Evolutionary conservation across 1,140 invertebrate species (phyloP).

Genomic region (Oryctes rhinoceros): DNA sequence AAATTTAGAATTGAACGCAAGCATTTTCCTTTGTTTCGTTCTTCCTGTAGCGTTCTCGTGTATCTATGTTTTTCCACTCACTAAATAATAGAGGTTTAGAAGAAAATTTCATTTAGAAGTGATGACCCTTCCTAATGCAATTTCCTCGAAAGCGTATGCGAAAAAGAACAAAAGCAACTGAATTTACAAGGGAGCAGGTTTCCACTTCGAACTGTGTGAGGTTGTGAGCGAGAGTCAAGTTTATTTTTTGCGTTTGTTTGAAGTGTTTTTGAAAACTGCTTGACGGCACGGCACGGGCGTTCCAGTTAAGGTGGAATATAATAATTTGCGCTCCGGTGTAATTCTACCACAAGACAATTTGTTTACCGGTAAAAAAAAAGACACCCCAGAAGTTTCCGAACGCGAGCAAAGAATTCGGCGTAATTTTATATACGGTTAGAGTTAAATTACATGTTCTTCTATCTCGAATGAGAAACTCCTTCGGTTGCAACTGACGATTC

Average conservation of each 20-base stretch:
- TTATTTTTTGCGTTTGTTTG: slow-evolving; percentile 11
- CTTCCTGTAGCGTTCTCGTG: neutral
- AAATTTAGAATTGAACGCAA: slow-evolving; percentile 9
- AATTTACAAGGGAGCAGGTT: slow-evolving; percentile 6
- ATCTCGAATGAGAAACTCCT: neutral
- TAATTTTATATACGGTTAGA: neutral
- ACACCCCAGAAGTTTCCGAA: neutral
- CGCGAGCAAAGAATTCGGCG: neutral
- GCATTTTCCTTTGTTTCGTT: neutral
- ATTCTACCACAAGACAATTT: neutral
- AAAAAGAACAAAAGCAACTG: slow-evolving; percentile 2
- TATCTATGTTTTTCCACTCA: neutral
- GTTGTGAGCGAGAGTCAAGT: neutral
- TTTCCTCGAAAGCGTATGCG: slow-evolving; percentile 13
- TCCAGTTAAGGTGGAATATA: neutral
- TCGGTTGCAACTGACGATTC: neutral
- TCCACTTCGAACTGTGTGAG: neutral
- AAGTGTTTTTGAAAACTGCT: neutral
- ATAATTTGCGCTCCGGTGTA: neutral
- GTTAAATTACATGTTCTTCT: neutral
- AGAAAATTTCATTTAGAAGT: slow-evolving; percentile 3
- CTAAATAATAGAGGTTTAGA: neutral
- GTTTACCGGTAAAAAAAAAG: slow-evolving; percentile 10
- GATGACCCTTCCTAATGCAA: slow-evolving; percentile 13
- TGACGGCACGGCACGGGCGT: neutral